phyloP scores from a whole-genome alignment of 2,797 vertebrate genomes.

The Fundulus diaphanus region DNA sequence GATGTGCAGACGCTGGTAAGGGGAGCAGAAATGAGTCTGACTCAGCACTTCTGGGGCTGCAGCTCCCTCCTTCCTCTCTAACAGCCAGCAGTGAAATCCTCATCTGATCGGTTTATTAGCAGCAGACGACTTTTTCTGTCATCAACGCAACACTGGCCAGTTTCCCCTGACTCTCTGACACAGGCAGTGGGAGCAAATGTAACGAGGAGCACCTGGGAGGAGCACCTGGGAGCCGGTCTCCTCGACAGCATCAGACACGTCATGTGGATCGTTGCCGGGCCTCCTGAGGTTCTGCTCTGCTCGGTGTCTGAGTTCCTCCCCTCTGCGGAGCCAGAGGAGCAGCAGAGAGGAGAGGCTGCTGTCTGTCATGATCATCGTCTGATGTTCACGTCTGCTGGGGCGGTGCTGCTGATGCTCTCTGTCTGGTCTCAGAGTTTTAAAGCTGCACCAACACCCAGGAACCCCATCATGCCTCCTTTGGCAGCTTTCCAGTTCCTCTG shows the following conservation, averaged over 20 bases:
- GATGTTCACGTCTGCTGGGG: background rate
- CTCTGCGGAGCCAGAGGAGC: constrained; percentile 1
- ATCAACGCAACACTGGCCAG: background rate
- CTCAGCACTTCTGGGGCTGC: constrained; percentile 47
- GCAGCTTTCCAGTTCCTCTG: too few species aligned
- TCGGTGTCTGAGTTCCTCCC: background rate
- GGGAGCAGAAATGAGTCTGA: constrained; percentile 48
- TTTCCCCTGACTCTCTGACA: background rate
- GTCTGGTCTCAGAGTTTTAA: too few species aligned
- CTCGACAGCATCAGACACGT: background rate
- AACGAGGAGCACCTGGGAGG: background rate
- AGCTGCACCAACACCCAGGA: too few species aligned
- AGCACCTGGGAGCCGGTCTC: background rate
- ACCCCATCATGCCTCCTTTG: too few species aligned
- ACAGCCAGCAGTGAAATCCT: background rate
- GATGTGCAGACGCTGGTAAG: constrained; percentile 26
- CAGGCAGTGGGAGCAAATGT: background rate
- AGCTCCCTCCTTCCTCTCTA: constrained; percentile 14
- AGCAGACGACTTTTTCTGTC: constrained; percentile 7
- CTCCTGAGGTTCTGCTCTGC: too few species aligned
- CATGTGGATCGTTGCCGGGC: too few species aligned
- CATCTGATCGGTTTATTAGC: background rate
- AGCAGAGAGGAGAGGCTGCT: constrained; percentile 32
- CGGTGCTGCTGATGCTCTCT: too few species aligned
- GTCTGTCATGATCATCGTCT: constrained; percentile 25